Evolutionary conservation across 2,797 vertebrate genomes (phyloP).

Genomic region (Artibeus jamaicensis): DNA sequence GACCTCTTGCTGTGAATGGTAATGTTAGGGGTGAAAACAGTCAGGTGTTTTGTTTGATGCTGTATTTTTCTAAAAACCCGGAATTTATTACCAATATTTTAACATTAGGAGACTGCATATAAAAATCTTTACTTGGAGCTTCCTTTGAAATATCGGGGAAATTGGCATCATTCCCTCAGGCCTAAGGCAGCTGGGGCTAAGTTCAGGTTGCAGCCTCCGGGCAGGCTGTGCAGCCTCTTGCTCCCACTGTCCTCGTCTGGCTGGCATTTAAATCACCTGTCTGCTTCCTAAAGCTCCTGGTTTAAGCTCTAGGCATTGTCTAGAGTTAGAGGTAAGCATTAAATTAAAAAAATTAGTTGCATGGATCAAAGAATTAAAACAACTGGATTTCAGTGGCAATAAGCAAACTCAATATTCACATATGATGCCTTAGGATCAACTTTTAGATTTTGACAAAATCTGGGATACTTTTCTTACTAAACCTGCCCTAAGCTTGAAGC

Average conservation of each 20-base stretch:
- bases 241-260: background rate
- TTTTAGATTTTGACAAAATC: background rate
- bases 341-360: background rate
- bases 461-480: background rate
- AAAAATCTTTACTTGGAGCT: background rate
- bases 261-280: background rate
- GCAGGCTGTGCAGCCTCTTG: no score
- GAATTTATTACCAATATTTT: background rate
- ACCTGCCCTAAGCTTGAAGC: background rate
- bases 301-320: background rate
- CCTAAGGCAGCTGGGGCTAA: background rate
- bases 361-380: background rate
- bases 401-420: slow-evolving; percentile 11
- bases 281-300: background rate
- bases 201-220: background rate
- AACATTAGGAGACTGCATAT: background rate
- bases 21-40: background rate
- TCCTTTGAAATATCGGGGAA: background rate
- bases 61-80: background rate
- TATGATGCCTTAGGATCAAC: background rate
- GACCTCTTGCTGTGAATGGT: background rate
- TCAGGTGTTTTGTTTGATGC: background rate
- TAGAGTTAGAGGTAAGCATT: background rate
- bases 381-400: background rate
- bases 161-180: background rate